Evolutionary conservation across 1,140 invertebrate genomes (phyloP).

Genomic region (Drosophila azteca): DNA sequence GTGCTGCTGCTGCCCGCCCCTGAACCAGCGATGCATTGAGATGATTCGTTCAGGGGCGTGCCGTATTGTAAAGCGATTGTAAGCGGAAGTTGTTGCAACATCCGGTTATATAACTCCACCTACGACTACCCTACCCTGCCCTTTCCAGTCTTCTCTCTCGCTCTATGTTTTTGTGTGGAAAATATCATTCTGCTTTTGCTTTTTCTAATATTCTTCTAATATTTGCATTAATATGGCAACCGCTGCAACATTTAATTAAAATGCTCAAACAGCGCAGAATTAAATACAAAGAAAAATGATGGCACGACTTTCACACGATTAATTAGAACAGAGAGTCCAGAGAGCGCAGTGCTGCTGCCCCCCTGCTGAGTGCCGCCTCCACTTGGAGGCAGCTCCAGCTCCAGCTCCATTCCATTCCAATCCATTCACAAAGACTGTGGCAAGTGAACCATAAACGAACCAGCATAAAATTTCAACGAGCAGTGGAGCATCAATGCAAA

Average conservation of each 20-base stretch:
- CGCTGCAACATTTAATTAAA: conserved; percentile 58
- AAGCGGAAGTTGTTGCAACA: conserved; percentile 68
- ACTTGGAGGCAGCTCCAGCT: too few relatives aligned
- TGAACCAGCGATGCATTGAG: conserved; percentile 33
- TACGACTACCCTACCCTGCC: background rate
- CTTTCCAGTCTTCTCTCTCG: too few relatives aligned
- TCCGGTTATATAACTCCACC: conserved; percentile 40
- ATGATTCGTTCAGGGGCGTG: conserved; percentile 44
- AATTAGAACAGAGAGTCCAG: conserved; percentile 43
- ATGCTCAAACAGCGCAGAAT: conserved; percentile 27
- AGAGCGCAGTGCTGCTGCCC: background rate
- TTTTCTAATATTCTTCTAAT: conserved; percentile 47
- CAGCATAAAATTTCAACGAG: conserved; percentile 46
- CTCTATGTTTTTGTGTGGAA: conserved; percentile 15
- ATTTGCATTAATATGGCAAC: conserved; percentile 39
- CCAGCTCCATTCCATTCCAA: too few relatives aligned
- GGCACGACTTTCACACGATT: conserved; percentile 64
- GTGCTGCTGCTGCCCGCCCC: conserved; percentile 12
- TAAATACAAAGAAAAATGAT: conserved; percentile 28
- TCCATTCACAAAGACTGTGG: background rate
- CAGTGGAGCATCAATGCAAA: conserved; percentile 44
- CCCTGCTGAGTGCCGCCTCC: too few relatives aligned
- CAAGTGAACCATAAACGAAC: conserved; percentile 53
- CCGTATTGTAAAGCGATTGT: conserved; percentile 53
- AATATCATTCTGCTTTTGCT: conserved; percentile 3